Evolutionary conservation across 2,888 invertebrate genomes (phyloP), one percentile per base, ranked within the genome.

Genomic region (Pseudococcus longispinus): DNA sequence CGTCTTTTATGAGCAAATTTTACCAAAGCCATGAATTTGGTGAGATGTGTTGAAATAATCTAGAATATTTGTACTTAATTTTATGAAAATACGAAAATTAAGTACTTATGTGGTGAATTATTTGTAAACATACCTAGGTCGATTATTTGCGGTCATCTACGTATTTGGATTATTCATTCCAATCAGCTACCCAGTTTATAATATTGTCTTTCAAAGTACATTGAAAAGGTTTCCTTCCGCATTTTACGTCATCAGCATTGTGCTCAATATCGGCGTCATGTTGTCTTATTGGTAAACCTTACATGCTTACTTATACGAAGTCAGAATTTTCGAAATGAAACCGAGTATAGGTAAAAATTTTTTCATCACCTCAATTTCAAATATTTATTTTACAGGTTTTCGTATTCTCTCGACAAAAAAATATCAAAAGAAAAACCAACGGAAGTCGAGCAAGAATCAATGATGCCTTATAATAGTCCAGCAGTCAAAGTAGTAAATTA

Each of bases 1-100:
- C 85, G 8, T 88, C 87, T 1, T 70, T 88, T 9, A 51, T 85
- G 29, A 87, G 86, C 0, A 88, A 88, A 84, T 42, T 87, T 13
- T 87, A 84, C 15, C 80, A 87, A 1, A 23, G 5, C 1, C 32
- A 88, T 13, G 86, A 87, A n/a, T 65, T 88, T 18, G 88, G 88
- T 85, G 51, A 5, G 65, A n/a, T n/a, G n/a, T 15, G 4, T 51
- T n/a, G 44, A 51, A 51, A 18, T 18, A 51, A 51, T 32, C 32
- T n/a, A n/a, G n/a, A 5, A 32, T 6, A 32, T 32, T n/a, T 51
- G 2, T 51, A n/a, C n/a, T 5, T n/a, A 51, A 51, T n/a, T 2
- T 1, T 15, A 46, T 46, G 51, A n/a, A 4, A 2, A 5, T 51
- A 46, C 46, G 46, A 15, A 46, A 1, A 13, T 13, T 8, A 46